Evolutionary conservation across 1,140 invertebrate genomes (phyloP), one percentile per base, ranked within the genome.

Genomic region (Maconellicoccus hirsutus): DNA sequence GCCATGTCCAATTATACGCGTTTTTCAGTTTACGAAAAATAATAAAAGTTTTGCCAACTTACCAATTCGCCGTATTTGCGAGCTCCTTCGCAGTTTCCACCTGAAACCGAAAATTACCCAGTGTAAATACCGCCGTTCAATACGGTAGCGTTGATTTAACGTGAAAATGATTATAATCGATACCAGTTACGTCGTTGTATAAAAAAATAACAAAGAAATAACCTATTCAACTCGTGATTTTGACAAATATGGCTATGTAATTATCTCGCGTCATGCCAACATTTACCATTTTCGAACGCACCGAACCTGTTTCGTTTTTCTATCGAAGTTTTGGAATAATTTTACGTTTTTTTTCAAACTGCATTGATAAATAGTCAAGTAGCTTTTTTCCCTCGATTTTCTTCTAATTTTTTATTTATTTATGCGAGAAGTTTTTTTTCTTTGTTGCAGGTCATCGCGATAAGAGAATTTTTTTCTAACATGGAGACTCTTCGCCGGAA

Each of bases 171-270:
- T 33, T 52, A 52, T 19, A 52, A 52, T 52, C 42, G 42, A 52
- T 52, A 52, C 42, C n/a, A 52, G 42, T 52, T 52, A 52, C n/a
- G 4, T 52, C 10, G 6, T 16, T 16, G 42, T 52, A 52, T 3
- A 16, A 52, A 52, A 52, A 52, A 52, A 52, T 16, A 33, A 33
- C 4, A 52, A 52, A 52, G 42, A 52, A 19, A 19, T 16, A 52
- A 52, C 42, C 42, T 19, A 52, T 52, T 52, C 10, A 19, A 52
- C 10, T 52, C 42, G 42, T 52, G 42, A 52, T 52, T 52, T 52
- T 52, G 42, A 52, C 42, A 52, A 52, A 52, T 52, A 52, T 52
- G 42, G n/a, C 42, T 52, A 52, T 52, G 42, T 52, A 52, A 52
- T 52, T 52, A 33, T 33, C 29, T 33, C 29, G 29, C 29, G 42